phyloP scores from a whole-genome alignment of 2,888 invertebrate genomes.

The Caenorhabditis becei region DNA sequence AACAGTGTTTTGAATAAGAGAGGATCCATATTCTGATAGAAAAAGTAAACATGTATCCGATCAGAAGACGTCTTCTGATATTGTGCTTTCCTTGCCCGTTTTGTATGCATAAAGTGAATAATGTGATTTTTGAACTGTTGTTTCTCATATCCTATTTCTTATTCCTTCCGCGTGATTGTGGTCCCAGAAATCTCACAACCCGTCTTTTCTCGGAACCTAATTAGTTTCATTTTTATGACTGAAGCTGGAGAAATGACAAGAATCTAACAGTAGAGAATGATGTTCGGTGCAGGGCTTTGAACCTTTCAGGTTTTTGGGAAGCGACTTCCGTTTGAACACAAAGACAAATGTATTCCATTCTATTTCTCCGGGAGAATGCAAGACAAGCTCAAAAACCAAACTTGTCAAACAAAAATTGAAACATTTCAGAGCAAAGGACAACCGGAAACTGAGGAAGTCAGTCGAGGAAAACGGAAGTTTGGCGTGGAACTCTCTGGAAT shows the following conservation, averaged over 20 bases:
- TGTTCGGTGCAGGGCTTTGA: constrained; percentile 44
- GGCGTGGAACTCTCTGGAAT: neutral
- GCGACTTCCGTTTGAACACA: constrained; percentile 42
- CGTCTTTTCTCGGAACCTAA: constrained; percentile 10
- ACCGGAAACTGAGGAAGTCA: neutral
- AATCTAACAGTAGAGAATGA: neutral
- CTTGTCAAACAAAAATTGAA: neutral
- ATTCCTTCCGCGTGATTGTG: too few relatives aligned
- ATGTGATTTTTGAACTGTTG: constrained; percentile 17
- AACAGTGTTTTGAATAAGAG: neutral
- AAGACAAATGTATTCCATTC: constrained; percentile 29
- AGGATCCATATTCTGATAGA: neutral
- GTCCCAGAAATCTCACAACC: too few relatives aligned
- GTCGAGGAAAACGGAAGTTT: neutral
- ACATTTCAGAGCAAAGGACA: neutral
- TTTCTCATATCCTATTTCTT: constrained; percentile 1
- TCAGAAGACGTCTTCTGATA: neutral
- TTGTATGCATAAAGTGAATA: neutral
- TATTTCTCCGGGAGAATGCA: neutral
- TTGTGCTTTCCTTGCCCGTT: neutral
- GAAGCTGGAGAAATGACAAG: neutral
- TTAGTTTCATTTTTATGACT: neutral
- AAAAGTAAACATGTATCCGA: neutral
- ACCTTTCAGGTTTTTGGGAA: constrained; percentile 25
- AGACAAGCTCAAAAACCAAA: constrained; percentile 29